Conservation (phyloP, 1,140 invertebrate species). For the Philotrypesis tridentata region DNA sequence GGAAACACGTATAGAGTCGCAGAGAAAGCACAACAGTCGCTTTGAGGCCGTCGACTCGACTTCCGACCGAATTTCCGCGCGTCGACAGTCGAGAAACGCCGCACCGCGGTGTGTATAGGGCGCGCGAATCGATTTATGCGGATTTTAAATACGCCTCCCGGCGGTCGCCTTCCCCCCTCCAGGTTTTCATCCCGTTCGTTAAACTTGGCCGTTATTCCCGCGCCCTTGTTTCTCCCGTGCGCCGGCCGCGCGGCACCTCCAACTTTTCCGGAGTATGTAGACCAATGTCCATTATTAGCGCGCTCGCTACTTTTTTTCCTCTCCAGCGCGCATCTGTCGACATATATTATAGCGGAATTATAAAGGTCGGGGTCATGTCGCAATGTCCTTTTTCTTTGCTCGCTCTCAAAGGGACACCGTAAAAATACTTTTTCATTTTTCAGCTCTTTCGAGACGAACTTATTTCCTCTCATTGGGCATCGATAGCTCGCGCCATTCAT, state of each 20-base stretch:
- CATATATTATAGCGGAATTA: background rate
- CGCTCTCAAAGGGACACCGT: too few relatives aligned
- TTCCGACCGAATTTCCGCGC: slow-evolving; percentile 33
- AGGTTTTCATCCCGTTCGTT: slow-evolving; percentile 8
- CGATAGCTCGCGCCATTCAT: background rate
- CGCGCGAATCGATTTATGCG: slow-evolving; percentile 32
- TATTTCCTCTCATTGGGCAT: background rate
- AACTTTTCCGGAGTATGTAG: background rate
- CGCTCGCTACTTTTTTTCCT: background rate
- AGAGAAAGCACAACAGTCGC: too few relatives aligned
- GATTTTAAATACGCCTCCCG: slow-evolving; percentile 13
- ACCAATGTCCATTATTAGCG: background rate
- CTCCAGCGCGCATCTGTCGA: background rate
- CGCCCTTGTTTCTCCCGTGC: background rate
- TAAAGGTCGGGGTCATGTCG: background rate
- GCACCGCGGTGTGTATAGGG: background rate
- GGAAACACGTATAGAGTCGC: background rate
- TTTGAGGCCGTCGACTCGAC: too few relatives aligned
- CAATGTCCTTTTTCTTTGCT: too few relatives aligned
- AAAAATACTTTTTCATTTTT: too few relatives aligned
- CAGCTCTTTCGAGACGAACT: too few relatives aligned
- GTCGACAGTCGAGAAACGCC: background rate
- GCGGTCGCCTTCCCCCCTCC: background rate
- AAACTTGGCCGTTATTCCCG: background rate
- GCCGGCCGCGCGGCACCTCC: background rate